phyloP scores from a whole-genome alignment of 2,888 invertebrate species.

The Eristalis arbustorum region DNA sequence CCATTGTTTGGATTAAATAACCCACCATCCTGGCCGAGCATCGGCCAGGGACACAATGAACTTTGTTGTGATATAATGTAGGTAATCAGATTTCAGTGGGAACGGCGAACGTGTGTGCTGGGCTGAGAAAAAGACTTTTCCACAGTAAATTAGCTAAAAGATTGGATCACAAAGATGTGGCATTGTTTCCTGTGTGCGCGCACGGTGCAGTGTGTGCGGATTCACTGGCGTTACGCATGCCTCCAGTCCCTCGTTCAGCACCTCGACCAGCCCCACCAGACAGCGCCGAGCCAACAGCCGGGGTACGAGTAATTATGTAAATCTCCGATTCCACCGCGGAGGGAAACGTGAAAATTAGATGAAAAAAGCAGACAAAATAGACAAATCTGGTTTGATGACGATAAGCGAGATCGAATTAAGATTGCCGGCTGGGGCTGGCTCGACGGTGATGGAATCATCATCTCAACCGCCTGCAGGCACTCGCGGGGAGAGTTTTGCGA shows the following conservation, averaged over 20 bases:
- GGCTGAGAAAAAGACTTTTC: constrained; percentile 36
- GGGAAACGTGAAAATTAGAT: constrained; percentile 50
- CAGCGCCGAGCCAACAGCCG: not conserved
- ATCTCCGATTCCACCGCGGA: constrained; percentile 23
- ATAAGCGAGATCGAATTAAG: constrained; percentile 30
- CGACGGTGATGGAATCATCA: constrained; percentile 45
- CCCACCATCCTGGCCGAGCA: not conserved
- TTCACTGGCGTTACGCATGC: not conserved
- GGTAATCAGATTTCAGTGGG: constrained; percentile 51
- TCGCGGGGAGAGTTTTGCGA: not conserved
- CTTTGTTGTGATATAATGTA: constrained; percentile 56
- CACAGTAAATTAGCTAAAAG: constrained; percentile 52
- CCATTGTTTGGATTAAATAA: constrained; percentile 48
- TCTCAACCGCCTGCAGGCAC: not conserved
- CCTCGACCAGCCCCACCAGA: not conserved
- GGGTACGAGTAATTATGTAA: constrained; percentile 50
- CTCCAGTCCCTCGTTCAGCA: not conserved
- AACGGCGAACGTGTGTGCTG: constrained; percentile 12
- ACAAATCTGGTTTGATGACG: constrained; percentile 47
- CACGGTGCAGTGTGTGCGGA: not conserved
- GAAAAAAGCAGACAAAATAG: not conserved
- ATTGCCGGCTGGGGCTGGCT: constrained; percentile 25
- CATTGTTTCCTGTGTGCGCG: constrained; percentile 28
- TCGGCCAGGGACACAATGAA: constrained; percentile 40
- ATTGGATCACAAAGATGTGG: constrained; percentile 50